Conservation (phyloP, 2,888 invertebrate species). For the Muschampia plurimacula region DNA sequence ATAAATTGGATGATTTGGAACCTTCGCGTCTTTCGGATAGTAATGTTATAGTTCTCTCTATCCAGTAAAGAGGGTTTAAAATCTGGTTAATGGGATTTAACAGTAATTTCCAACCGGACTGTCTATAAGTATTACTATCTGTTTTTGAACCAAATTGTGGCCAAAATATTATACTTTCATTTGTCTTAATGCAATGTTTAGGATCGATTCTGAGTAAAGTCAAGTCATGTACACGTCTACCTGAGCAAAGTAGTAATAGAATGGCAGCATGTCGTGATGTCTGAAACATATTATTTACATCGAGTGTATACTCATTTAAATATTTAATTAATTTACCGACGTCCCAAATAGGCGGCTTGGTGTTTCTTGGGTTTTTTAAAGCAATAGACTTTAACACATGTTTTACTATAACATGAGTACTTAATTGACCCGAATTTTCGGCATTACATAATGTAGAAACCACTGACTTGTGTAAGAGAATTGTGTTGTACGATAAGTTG, state of each 20-base stretch:
- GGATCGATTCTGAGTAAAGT: not conserved
- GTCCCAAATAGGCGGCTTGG: constrained; percentile 16
- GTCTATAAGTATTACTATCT: constrained; percentile 19
- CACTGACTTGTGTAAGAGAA: constrained; percentile 44
- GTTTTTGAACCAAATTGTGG: constrained; percentile 33
- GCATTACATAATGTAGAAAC: constrained; percentile 43
- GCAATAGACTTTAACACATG: constrained; percentile 42
- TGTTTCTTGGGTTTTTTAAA: not conserved
- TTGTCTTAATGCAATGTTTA: constrained; percentile 6
- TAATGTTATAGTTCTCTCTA: not conserved
- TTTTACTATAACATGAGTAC: constrained; percentile 38
- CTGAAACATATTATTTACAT: not conserved
- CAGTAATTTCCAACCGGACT: constrained; percentile 36
- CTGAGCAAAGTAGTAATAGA: not conserved
- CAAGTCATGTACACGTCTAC: not conserved
- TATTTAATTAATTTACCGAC: not conserved
- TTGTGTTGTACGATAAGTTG: constrained; percentile 43
- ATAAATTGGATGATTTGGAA: constrained; percentile 7
- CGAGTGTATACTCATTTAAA: not conserved
- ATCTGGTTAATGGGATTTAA: constrained; percentile 14
- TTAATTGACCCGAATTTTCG: constrained; percentile 25
- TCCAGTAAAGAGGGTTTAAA: constrained; percentile 33
- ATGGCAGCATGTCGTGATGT: not conserved
- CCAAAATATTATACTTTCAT: constrained; percentile 26
- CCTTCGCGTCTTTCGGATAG: constrained; percentile 13